Evolutionary conservation across 2,797 vertebrate species (phyloP), one percentile per base, ranked within the genome.

Genomic region (Dendrocincla fuliginosa): DNA sequence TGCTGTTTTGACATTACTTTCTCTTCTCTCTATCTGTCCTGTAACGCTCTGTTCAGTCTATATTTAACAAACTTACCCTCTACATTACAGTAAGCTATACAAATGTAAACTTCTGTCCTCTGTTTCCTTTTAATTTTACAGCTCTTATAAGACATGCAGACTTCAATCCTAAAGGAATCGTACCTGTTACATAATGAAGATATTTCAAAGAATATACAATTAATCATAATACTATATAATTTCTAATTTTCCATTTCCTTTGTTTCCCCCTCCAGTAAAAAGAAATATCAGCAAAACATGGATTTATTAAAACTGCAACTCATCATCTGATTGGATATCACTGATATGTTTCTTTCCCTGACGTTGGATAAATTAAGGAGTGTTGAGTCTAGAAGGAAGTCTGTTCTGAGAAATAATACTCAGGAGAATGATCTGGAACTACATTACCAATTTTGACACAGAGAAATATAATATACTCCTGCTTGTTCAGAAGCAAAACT

Each of bases 31-130:
- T 32, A 33, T 33, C 46, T 70, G 42, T 18, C 22, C 16, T 61
- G 35, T 44, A 56, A 32, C 1, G 0, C 35, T 64, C 49, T 32
- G 5, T 46, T 46, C 3, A 1, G 15, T 13, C 17, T 61, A 5
- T 33, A 75, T 23, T 65, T 65, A 55, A 39, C 28, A 44, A 10
- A 33, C 10, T 68, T 39, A 39, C 4, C 9, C 4, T 37, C 25
- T n/a, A 9, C 13, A 37, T 32, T 47, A 63, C 73, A 68, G 24
- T 20, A 63, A 83, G 17, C 6, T 24, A 30, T 33, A 64, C 4
- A 74, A 87, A 42, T 8, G 3, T 42, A 20, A 67, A 84, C 24
- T 47, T 56, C n/a, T 52, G 7, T 23, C 14, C 10, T 49, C 14
- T 59, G 16, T 49, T 24, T 50, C n/a, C 14, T 82, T 63, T 57